These are phyloP conservation scores for Biston betularia DNA, from an alignment of 2,888 invertebrate genomes.

Conservation along the genomic window DNA sequence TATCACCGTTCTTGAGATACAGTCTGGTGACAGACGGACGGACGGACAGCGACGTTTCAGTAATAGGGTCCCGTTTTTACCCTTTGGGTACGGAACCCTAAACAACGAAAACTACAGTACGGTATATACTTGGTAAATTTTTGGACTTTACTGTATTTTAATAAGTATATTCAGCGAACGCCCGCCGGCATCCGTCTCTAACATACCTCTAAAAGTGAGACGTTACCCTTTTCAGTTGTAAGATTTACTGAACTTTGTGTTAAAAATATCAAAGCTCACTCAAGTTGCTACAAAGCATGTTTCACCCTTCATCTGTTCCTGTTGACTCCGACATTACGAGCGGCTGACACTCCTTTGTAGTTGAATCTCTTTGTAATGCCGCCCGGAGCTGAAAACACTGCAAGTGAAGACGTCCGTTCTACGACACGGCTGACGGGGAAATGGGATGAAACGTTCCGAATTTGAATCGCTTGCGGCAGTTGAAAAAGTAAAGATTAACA, in stretches of 20 bases:
- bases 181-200: not conserved
- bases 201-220: not conserved
- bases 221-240: not conserved
- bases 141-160: too few relatives aligned
- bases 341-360: slow-evolving; percentile 29
- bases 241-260: slow-evolving; percentile 3
- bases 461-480: slow-evolving; percentile 56
- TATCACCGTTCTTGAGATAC: too few relatives aligned
- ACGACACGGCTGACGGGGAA: slow-evolving; percentile 54
- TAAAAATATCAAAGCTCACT: slow-evolving; percentile 19
- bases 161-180: not conserved
- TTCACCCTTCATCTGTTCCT: slow-evolving; percentile 44
- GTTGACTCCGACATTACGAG: slow-evolving; percentile 16
- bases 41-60: too few relatives aligned
- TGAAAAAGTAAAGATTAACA: slow-evolving; percentile 11
- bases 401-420: slow-evolving; percentile 48
- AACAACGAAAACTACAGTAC: too few relatives aligned
- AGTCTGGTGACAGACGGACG: too few relatives aligned
- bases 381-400: slow-evolving; percentile 48
- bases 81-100: too few relatives aligned
- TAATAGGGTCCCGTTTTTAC: too few relatives aligned
- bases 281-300: slow-evolving; percentile 25
- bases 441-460: slow-evolving; percentile 54
- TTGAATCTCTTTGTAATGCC: slow-evolving; percentile 52
- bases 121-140: too few relatives aligned